A percentile compares a stretch with the other conserved stretches of the same genome.
Conservation (phyloP, 2,888 invertebrate genomes). For the Seira sanloemensis region DNA sequence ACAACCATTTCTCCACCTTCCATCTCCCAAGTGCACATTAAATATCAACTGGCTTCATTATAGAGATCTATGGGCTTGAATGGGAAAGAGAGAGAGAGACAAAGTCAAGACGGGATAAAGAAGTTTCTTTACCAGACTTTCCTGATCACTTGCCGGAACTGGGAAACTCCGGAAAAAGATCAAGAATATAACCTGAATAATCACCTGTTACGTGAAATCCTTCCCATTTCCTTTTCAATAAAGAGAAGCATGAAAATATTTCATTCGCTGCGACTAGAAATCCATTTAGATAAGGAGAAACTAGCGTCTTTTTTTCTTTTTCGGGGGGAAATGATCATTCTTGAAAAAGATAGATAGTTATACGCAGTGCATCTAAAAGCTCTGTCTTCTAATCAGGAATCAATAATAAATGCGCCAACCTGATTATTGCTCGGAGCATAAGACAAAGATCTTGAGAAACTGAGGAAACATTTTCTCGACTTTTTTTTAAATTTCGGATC, state of each 20-base stretch:
- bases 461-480: too few relatives aligned
- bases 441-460: too few relatives aligned
- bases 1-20: background rate
- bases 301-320: background rate
- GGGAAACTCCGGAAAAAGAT: background rate
- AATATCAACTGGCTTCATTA: constrained; percentile 19
- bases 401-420: too few relatives aligned
- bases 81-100: background rate
- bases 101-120: background rate
- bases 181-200: constrained; percentile 44
- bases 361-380: too few relatives aligned
- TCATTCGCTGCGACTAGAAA: constrained; percentile 2
- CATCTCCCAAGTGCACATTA: constrained; percentile 6
- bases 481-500: too few relatives aligned
- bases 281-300: constrained; percentile 12
- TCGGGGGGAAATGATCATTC: background rate
- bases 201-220: constrained; percentile 66
- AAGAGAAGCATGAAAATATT: constrained; percentile 1
- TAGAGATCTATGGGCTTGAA: background rate
- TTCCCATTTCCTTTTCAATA: constrained; percentile 42
- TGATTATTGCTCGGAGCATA: too few relatives aligned
- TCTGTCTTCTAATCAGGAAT: too few relatives aligned
- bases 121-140: background rate
- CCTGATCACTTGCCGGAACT: background rate
- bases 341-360: background rate